Evolutionary conservation across 2,797 vertebrate genomes (phyloP), one percentile per base, ranked within the genome.

Genomic region (Danio tinwini): DNA sequence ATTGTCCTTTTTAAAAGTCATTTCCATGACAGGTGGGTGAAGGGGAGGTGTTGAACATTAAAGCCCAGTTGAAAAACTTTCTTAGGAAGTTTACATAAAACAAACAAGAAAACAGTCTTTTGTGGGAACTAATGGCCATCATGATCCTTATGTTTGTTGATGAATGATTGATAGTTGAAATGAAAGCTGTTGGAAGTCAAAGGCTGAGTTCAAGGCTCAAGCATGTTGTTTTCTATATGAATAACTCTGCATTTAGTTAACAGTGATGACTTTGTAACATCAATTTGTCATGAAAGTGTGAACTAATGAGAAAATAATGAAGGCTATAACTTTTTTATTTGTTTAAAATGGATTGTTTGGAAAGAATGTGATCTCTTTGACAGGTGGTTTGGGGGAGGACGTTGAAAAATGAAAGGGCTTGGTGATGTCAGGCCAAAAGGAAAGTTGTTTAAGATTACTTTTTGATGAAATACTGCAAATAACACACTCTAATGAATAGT

Each of bases 361-460:
- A 39, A 10, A 69, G 29, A 53, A 69, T 53, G 44, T 16, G 44
- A 13, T 21, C 19, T 67, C 12, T 44, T 47, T 29, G 64, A 49
- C 44, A 16, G 0, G 49, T 39, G 19, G 65, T 52, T 69, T 9
- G 16, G 39, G 29, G 47, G 67, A 10, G n/a, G 9, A 9, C 14
- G 6, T 50, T 53, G 67, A 53, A 69, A 52, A 69, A 69, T 39
- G 9, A 17, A 29, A 5, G 19, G 67, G 49, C 5, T 17, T 53
- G 49, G 47, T 53, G 67, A 40, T 69, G 67, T 69, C 49, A 69
- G 29, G 10, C 49, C 16, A 69, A 52, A 69, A 17, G 29, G 10
- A 17, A 69, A 53, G 8, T 69, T 16, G 14, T 69, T 50, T 70
- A 68, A 50, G 29, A 70, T 70, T 70, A 53, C 49, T 40, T 52